Percentiles rank a stretch among this genome's conserved stretches.
phyloP scores from a whole-genome alignment of 2,113 vertebrate species.

The Elephantulus edwardii region DNA sequence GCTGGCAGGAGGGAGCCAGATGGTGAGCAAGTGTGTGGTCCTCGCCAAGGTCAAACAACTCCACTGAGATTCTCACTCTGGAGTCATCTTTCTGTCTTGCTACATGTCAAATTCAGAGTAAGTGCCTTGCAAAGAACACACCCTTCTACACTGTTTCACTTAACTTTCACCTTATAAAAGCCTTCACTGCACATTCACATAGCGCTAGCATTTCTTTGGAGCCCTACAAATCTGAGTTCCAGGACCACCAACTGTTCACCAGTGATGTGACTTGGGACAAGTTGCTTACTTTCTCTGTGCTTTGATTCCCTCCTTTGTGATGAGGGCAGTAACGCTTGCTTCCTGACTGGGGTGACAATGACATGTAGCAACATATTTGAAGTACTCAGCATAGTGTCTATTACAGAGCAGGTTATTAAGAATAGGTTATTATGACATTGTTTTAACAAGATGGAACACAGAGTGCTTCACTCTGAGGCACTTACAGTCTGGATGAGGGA shows the following conservation, averaged over 20 bases:
- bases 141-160: not conserved
- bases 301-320: not conserved
- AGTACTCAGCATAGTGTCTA: not conserved
- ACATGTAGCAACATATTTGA: not conserved
- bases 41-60: not conserved
- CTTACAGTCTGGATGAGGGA: not conserved
- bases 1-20: not conserved
- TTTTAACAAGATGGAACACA: not conserved
- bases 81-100: not conserved
- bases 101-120: not conserved
- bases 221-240: not conserved
- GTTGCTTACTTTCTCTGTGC: not conserved
- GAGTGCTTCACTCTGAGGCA: not conserved
- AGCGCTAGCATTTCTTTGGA: not conserved
- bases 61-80: not conserved
- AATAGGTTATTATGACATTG: not conserved
- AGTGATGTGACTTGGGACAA: not conserved
- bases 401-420: not conserved
- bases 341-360: not conserved
- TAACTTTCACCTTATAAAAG: not conserved
- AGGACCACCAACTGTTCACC: not conserved
- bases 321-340: not conserved
- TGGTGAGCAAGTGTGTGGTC: not conserved
- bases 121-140: not conserved
- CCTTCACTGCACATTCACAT: not conserved